Evolutionary conservation across 2,797 vertebrate species (phyloP).

Genomic region (Myiotriccus ornatus): DNA sequence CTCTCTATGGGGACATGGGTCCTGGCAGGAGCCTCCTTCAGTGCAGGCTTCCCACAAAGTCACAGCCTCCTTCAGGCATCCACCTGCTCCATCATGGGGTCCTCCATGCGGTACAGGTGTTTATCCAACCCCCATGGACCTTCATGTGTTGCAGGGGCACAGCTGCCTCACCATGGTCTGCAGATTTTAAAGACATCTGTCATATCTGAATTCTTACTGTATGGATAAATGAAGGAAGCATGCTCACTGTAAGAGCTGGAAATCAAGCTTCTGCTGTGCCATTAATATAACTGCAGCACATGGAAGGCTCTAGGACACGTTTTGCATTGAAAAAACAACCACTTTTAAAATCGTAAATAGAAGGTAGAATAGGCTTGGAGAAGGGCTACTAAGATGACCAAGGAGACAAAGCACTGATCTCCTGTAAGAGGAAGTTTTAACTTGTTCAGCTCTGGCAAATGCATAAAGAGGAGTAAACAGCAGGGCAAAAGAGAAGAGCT

Average conservation of each 20-base stretch:
- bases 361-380: not conserved
- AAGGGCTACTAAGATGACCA: not conserved
- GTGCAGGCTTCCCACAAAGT: not conserved
- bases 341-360: not conserved
- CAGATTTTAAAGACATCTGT: slow-evolving; percentile 17
- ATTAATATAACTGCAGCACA: not conserved
- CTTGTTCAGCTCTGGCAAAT: not conserved
- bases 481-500: not conserved
- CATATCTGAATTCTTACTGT: not conserved
- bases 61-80: not conserved
- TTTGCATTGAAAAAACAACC: not conserved
- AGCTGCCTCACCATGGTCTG: not conserved
- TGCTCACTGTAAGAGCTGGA: not conserved
- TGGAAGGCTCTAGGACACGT: not conserved
- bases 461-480: not conserved
- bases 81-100: not conserved
- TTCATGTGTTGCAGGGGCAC: no score
- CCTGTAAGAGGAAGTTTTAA: not conserved
- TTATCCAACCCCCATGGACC: not conserved
- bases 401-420: not conserved
- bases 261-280: not conserved
- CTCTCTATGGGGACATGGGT: fast-evolving
- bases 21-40: not conserved
- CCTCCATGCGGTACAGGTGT: not conserved
- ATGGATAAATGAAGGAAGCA: not conserved